Evolutionary conservation across 2,113 vertebrate genomes (phyloP).

Genomic region (Pycnonotus jocosus): DNA sequence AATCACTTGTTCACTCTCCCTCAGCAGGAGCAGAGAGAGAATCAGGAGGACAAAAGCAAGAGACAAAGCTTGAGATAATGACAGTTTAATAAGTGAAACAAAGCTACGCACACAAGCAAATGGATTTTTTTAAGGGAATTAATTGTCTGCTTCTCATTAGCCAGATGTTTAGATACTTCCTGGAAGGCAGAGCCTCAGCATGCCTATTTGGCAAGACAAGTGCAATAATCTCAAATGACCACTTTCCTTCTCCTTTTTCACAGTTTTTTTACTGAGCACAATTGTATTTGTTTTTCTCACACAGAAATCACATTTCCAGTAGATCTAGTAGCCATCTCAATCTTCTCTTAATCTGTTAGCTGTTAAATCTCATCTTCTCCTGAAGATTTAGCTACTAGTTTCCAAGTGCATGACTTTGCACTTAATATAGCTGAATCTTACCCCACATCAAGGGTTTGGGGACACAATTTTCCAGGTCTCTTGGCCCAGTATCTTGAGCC

Average conservation of each 20-base stretch:
- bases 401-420: not conserved
- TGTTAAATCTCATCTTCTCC: not conserved
- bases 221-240: not conserved
- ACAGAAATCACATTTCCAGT: not conserved
- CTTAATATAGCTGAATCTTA: not conserved
- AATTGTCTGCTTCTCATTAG: not conserved
- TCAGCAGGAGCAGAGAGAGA: not conserved
- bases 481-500: not conserved
- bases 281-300: not conserved
- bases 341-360: not conserved
- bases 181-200: not conserved
- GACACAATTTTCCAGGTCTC: not conserved
- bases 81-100: not conserved
- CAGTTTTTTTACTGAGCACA: not conserved
- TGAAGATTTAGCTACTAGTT: not conserved
- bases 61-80: not conserved
- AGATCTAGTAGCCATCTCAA: not conserved
- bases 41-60: not conserved
- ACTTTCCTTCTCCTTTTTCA: not conserved
- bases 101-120: not conserved
- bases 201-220: not conserved
- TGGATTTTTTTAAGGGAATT: not conserved
- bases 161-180: not conserved
- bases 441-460: not conserved
- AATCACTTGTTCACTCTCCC: not conserved